Base-by-base conservation (phyloP, 2,888 invertebrate species). In the Mongoloraphidia duomilia region DNA sequence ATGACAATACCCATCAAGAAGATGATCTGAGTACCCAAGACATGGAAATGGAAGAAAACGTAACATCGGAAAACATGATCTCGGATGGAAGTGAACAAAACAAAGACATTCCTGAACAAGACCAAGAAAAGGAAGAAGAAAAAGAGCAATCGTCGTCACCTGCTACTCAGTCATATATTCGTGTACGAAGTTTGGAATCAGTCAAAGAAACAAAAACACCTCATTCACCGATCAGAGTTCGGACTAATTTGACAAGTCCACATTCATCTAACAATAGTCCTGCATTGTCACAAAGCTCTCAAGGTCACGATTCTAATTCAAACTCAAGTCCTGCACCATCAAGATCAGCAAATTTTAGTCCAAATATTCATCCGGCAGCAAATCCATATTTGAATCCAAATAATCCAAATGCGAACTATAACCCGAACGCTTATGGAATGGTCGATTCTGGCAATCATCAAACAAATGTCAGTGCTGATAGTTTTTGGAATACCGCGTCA, bases 201-300 rank as follows among this genome's bases (percentile, higher is more conserved):
- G 46, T 46, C 26, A 39, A 46, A 5, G 45, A 45, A 8, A 12
- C 35, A 38, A 17, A 14, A 9, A 37, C 43, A 8, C 34, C 33
- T 12, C 33, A 34, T 9, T 42, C 42, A 26, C 48, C 48, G 10
- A 35, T 34, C 6, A 38, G 48, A 10, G 47, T 47, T 8, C 40
- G 47, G 5, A 47, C 47, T 8, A 47, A 47, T 34, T 17, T 48
- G 34, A 37, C 37, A 2, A 46, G 46, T 8, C 48, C 42, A 12
- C 40, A 47, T 34, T 26, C 26, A 6, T 26, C 26, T 26, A 26
- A 26, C 26, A 26, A 26, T 6, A 26, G 26, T 6, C 26, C 26
- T 6, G 26, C 26, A 6, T 6, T 26, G 26, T 26, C 26, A 26
- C 26, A 26, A 6, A 26, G 26, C 6, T 26, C 26, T 26, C 12